Evolutionary conservation across 2,113 vertebrate species (phyloP).

Genomic region (Rhizomys pruinosus): DNA sequence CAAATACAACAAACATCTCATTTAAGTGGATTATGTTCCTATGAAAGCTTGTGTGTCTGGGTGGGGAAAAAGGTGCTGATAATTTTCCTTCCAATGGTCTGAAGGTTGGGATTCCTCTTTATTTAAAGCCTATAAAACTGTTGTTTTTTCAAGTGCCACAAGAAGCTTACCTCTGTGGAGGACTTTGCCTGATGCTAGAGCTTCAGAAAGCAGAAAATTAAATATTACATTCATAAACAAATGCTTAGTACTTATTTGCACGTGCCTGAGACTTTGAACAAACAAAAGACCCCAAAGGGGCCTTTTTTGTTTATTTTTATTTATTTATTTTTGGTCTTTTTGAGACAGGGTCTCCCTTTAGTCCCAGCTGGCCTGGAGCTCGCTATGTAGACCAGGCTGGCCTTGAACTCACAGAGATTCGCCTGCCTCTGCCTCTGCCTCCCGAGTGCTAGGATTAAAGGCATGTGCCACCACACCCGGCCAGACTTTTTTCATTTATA

Average conservation of each 20-base stretch:
- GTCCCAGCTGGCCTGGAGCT: neutral
- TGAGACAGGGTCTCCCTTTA: neutral
- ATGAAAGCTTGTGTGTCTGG: neutral
- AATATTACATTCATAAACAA: constrained; percentile 48
- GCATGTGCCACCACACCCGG: too few relatives aligned
- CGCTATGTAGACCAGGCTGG: neutral
- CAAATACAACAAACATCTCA: neutral
- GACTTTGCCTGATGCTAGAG: neutral
- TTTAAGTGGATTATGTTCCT: neutral
- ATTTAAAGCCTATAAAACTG: constrained; percentile 43
- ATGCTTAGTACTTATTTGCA: constrained; percentile 35
- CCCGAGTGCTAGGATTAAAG: too few relatives aligned
- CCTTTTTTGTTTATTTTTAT: neutral
- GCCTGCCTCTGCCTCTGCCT: too few relatives aligned
- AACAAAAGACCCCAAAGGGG: neutral
- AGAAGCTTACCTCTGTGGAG: neutral
- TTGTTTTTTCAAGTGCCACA: neutral
- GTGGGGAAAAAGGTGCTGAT: neutral
- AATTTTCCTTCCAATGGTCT: neutral
- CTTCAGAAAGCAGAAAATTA: constrained; percentile 42
- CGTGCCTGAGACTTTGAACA: neutral
- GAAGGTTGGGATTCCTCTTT: constrained; percentile 20
- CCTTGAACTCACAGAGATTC: neutral
- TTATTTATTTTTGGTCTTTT: neutral
- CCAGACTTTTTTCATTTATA: too few relatives aligned